phyloP scores from a whole-genome alignment of 2,113 vertebrate genomes.

The Picathartes gymnocephalus region DNA sequence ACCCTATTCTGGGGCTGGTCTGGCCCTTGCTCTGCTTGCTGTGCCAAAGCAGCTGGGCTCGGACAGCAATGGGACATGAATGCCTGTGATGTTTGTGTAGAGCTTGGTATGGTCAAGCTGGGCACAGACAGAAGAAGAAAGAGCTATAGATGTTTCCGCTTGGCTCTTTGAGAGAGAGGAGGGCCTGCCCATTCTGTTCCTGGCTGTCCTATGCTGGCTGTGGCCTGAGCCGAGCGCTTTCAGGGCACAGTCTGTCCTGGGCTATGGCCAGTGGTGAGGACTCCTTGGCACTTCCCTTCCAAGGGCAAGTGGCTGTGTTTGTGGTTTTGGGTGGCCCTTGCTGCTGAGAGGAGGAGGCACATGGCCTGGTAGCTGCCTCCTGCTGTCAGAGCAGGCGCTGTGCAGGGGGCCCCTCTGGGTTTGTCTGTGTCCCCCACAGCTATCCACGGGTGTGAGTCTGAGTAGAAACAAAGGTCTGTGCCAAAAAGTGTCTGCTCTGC shows the following conservation, averaged over 20 bases:
- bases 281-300: background rate
- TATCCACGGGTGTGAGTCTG: background rate
- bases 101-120: background rate
- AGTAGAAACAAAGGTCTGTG: background rate
- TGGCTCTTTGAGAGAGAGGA: background rate
- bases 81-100: background rate
- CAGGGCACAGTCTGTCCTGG: background rate
- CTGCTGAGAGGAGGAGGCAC: background rate
- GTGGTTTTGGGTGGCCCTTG: background rate
- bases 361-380: background rate
- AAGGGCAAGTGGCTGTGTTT: background rate
- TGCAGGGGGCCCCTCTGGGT: background rate
- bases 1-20: background rate
- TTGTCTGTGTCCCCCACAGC: background rate
- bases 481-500: background rate
- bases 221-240: rapidly evolving
- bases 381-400: rapidly evolving
- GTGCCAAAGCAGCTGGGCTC: background rate
- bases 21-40: background rate
- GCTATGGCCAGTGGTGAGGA: background rate
- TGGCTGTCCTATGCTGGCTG: background rate
- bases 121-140: background rate
- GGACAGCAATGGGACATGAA: rapidly evolving
- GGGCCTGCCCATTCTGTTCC: background rate
- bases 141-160: background rate